A percentile compares a stretch with the other conserved stretches of the same genome.
These are phyloP conservation scores for Chaitophorus viminalis DNA, from an alignment of 2,888 invertebrate species.

Conservation along the genomic window DNA sequence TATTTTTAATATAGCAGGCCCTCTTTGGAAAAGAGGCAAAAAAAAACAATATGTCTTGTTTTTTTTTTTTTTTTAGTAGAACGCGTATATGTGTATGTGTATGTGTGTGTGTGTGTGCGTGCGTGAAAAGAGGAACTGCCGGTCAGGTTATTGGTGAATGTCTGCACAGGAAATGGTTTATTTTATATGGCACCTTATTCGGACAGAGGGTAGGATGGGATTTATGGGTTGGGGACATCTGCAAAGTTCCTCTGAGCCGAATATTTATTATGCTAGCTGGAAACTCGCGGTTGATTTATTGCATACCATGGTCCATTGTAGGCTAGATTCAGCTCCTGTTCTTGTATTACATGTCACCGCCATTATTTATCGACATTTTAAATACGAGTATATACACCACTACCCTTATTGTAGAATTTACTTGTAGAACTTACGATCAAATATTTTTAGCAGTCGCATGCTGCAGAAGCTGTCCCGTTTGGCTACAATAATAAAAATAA, in stretches of 20 bases:
- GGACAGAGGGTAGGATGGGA: constrained; percentile 40
- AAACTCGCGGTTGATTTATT: constrained; percentile 60
- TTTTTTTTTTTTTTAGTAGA: neutral
- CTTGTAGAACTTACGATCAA: neutral
- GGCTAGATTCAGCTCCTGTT: constrained; percentile 42
- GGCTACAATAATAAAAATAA: too few relatives aligned
- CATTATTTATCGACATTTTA: constrained; percentile 59
- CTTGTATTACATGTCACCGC: constrained; percentile 44
- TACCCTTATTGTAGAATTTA: neutral
- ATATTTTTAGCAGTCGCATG: neutral
- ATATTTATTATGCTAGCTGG: constrained; percentile 54
- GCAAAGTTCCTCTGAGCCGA: constrained; percentile 51
- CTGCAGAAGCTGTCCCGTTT: too few relatives aligned
- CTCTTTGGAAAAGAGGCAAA: neutral
- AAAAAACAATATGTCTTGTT: constrained; percentile 27
- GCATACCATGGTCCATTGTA: constrained; percentile 37
- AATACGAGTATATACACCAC: constrained; percentile 9
- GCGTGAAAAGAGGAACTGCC: neutral
- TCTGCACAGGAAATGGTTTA: constrained; percentile 46
- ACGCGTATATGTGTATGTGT: neutral
- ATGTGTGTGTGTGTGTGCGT: neutral
- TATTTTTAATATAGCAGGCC: constrained; percentile 6
- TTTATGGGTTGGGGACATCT: constrained; percentile 59
- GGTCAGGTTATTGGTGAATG: constrained; percentile 49
- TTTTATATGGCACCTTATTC: constrained; percentile 54